phyloP scores from a whole-genome alignment of 2,797 vertebrate genomes.

The Sebastes elongatus region DNA sequence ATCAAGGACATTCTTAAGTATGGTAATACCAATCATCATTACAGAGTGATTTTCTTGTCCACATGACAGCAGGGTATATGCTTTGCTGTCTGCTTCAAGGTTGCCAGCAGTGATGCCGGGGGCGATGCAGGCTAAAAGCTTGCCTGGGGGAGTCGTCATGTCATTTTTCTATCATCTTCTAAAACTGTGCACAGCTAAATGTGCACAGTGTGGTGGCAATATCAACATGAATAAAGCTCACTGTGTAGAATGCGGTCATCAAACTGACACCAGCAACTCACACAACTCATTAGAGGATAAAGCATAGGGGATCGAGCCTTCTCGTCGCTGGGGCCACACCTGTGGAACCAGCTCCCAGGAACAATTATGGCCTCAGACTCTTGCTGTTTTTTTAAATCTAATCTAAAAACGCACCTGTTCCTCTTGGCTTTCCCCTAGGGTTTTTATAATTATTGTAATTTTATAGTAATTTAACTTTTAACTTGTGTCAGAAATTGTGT shows the following conservation, averaged over 20 bases:
- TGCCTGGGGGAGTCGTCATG: neutral
- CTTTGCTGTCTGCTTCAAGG: neutral
- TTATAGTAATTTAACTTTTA: no score
- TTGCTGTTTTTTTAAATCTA: no score
- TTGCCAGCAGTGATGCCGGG: neutral
- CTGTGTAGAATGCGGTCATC: neutral
- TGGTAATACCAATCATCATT: neutral
- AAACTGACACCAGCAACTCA: neutral
- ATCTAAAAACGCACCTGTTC: no score
- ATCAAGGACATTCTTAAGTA: neutral
- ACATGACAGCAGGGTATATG: neutral
- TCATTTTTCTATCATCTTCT: neutral
- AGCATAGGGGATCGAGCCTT: no score
- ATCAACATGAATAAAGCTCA: neutral
- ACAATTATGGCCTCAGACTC: no score
- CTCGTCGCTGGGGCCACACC: no score
- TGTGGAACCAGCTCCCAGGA: no score
- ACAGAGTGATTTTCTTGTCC: neutral
- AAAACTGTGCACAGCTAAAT: neutral
- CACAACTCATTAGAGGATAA: neutral
- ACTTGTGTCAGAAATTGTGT: no score
- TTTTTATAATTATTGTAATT: no score
- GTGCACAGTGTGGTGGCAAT: neutral
- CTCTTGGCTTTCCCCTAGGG: no score
- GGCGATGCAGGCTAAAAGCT: neutral